phyloP scores from a whole-genome alignment of 2,797 vertebrate species.

The Enteromius anoplus region DNA sequence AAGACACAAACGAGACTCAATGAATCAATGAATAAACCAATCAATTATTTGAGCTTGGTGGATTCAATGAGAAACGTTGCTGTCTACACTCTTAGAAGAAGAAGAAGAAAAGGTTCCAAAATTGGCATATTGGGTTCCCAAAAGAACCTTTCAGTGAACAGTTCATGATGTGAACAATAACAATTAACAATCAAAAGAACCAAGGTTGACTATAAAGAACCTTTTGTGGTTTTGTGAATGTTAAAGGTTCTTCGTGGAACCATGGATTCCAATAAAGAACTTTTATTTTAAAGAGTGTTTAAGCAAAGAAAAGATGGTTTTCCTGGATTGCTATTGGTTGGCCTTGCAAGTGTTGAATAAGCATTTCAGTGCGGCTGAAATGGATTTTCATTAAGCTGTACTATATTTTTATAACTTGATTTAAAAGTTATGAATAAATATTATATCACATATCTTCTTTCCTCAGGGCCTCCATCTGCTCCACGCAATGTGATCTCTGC shows the following conservation, averaged over 20 bases:
- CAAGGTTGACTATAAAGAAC: neutral
- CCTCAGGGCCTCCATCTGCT: constrained; percentile 90
- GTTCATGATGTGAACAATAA: neutral
- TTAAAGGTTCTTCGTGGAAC: neutral
- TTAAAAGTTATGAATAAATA: neutral
- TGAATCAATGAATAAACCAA: neutral
- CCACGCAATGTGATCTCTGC: constrained; percentile 96
- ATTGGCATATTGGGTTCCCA: neutral
- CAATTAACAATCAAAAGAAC: neutral
- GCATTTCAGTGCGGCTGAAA: neutral
- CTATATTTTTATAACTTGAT: neutral
- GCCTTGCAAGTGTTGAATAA: neutral
- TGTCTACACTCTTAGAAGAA: neutral
- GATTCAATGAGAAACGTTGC: neutral
- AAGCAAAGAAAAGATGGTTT: neutral
- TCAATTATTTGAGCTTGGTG: neutral
- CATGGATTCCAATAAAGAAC: neutral
- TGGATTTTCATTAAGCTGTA: neutral
- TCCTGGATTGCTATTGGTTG: neutral
- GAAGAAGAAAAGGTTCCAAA: neutral
- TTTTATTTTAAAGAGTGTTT: neutral
- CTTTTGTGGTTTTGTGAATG: neutral
- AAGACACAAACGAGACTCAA: neutral
- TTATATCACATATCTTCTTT: constrained; percentile 15
- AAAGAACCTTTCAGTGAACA: neutral